phyloP scores from a whole-genome alignment of 2,113 vertebrate genomes.

The Lynx canadensis region DNA sequence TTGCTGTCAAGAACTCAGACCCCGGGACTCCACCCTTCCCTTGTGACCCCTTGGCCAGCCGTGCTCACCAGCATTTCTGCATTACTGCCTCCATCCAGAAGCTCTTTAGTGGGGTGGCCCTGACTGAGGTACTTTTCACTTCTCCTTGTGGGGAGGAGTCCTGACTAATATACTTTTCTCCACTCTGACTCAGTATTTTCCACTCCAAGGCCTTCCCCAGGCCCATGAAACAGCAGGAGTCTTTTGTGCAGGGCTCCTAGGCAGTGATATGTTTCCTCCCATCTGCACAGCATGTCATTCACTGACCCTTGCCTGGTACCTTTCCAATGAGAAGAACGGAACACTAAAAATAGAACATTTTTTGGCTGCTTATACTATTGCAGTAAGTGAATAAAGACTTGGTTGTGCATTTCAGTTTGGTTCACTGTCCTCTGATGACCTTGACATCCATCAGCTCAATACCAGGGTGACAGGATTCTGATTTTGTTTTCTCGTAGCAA shows the following conservation, averaged over 20 bases:
- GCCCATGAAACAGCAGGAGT: not conserved
- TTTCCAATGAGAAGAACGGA: not conserved
- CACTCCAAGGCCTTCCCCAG: not conserved
- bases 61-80: not conserved
- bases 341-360: not conserved
- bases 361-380: not conserved
- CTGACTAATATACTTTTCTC: not conserved
- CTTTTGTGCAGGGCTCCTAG: not conserved
- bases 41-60: not conserved
- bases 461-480: not conserved
- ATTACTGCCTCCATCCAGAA: not conserved
- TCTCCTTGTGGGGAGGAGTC: not conserved
- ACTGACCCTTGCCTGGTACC: not conserved
- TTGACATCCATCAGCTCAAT: not conserved
- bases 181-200: not conserved
- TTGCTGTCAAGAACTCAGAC: not conserved
- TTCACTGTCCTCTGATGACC: not conserved
- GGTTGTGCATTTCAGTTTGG: constrained; percentile 4
- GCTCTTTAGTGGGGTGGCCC: not conserved
- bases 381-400: not conserved
- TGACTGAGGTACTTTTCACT: not conserved
- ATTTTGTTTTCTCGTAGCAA: constrained; percentile 12
- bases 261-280: not conserved
- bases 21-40: not conserved
- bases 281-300: not conserved